phyloP scores from a whole-genome alignment of 1,140 invertebrate species.

The Atta cephalotes region DNA sequence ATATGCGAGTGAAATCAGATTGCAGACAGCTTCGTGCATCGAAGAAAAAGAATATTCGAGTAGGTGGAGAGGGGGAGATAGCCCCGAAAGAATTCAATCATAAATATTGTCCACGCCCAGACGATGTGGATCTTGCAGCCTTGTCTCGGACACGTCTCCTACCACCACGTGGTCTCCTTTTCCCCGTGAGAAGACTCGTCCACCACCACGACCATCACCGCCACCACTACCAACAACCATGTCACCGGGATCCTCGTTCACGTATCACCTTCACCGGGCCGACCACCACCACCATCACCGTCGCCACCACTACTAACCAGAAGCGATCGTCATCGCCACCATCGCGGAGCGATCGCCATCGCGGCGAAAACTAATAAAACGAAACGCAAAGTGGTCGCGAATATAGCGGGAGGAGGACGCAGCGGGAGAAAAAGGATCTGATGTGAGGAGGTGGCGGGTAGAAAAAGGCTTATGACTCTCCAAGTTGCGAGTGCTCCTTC shows the following conservation, averaged over 20 bases:
- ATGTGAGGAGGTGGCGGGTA: conserved; percentile 4
- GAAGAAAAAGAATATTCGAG: conserved; percentile 36
- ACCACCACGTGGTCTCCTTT: conserved; percentile 61
- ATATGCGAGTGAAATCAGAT: conserved; percentile 45
- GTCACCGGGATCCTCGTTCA: conserved; percentile 50
- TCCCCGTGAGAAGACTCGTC: conserved; percentile 50
- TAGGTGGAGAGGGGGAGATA: conserved; percentile 16
- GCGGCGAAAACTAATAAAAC: conserved; percentile 73
- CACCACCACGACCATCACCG: conserved; percentile 50
- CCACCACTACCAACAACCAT: conserved; percentile 59
- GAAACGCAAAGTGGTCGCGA: conserved; percentile 59
- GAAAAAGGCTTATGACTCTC: conserved; percentile 16
- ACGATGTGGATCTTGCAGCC: conserved; percentile 58
- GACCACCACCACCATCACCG: conserved; percentile 53
- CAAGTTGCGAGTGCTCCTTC: conserved; percentile 47
- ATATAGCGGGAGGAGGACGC: conserved; percentile 28
- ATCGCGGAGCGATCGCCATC: conserved; percentile 71
- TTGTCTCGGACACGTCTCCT: conserved; percentile 66
- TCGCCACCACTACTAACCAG: conserved; percentile 27
- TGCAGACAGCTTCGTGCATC: not conserved
- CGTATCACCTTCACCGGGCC: conserved; percentile 67
- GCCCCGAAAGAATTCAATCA: conserved; percentile 63
- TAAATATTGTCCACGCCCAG: conserved; percentile 77
- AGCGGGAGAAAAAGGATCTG: conserved; percentile 34
- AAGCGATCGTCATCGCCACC: conserved; percentile 69